Base-by-base conservation (phyloP, 1,140 invertebrate genomes). In the Calephelis nemesis region DNA sequence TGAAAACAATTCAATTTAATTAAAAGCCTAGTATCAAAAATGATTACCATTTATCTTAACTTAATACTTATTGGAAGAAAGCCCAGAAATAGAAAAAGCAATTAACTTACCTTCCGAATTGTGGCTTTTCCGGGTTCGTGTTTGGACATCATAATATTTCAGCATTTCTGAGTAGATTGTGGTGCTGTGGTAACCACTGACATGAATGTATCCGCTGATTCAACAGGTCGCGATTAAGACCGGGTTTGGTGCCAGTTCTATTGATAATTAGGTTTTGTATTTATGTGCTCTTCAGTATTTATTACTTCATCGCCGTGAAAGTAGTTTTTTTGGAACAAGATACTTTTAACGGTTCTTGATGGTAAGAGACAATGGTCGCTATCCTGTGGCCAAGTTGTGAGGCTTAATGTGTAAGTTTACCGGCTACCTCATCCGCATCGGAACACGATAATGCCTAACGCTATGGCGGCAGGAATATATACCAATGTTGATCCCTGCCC, bases 141-240 rank as follows among this genome's bases (percentile, higher is more conserved):
- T 39, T 7, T n/a, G 54, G 30, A 60, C 30, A 49, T 49, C 48
- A 49, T n/a, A 60, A 30, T 60, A 60, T 60, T 60, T 60, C 30
- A 40, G 54, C 54, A 40, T 40, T 45, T 60, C 54, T 60, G 30
- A 58, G 19, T 58, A 39, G 11, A 58, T 58, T 58, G 54, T 40
- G 54, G 54, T 58, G 30, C 39, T 58, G 5, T 12, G 12, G 9
- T 40, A 60, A 60, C 58, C 58, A 40, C 58, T 7, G 39, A 60
- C 58, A 10, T 58, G 54, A 58, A 39, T 11, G 58, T 40, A 60
- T 40, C 58, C 58, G 58, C 30, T 40, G 7, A 39, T 60, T 39
- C 58, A 60, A 60, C 58, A 60, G 19, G 58, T 58, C 9, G 30
- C 15, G 54, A 58, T 58, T 58, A 39, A 30, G 6, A 30, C 12